These are phyloP conservation scores for Hoplodrina blanda DNA, from an alignment of 2,888 invertebrate genomes.

Conservation along the genomic window DNA sequence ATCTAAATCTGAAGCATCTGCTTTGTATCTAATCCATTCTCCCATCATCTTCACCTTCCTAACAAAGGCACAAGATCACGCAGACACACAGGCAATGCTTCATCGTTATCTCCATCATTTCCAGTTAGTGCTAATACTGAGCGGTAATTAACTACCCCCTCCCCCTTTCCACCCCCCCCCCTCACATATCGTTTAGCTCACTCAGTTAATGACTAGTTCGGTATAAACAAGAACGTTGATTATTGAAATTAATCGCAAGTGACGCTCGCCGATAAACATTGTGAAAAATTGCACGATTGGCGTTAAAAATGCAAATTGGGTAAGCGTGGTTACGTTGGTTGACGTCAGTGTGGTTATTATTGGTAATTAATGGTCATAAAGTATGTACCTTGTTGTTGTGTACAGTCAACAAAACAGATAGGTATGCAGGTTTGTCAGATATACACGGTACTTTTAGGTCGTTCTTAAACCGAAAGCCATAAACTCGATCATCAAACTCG, in stretches of 20 bases:
- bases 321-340: conserved; percentile 10
- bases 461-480: too few species aligned
- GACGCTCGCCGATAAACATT: conserved; percentile 28
- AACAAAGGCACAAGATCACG: conserved; percentile 23
- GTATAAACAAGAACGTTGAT: conserved; percentile 51
- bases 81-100: conserved; percentile 59
- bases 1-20: too few species aligned
- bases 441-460: too few species aligned
- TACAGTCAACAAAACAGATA: too few species aligned
- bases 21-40: neutral
- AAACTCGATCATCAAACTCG: too few species aligned
- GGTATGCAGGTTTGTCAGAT: too few species aligned
- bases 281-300: conserved; percentile 47
- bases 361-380: conserved; percentile 29
- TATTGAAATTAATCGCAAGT: conserved; percentile 54
- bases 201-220: conserved; percentile 32
- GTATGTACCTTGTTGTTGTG: conserved; percentile 7
- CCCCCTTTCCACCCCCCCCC: conserved; percentile 1
- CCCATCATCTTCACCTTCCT: neutral
- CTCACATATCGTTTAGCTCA: conserved; percentile 30
- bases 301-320: conserved; percentile 49
- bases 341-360: conserved; percentile 36
- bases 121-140: conserved; percentile 68
- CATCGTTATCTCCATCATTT: conserved; percentile 69
- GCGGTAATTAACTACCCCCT: conserved; percentile 55